These are phyloP conservation scores for Incurvaria masculella DNA, from an alignment of 2,888 invertebrate genomes.

Conservation along the genomic window DNA sequence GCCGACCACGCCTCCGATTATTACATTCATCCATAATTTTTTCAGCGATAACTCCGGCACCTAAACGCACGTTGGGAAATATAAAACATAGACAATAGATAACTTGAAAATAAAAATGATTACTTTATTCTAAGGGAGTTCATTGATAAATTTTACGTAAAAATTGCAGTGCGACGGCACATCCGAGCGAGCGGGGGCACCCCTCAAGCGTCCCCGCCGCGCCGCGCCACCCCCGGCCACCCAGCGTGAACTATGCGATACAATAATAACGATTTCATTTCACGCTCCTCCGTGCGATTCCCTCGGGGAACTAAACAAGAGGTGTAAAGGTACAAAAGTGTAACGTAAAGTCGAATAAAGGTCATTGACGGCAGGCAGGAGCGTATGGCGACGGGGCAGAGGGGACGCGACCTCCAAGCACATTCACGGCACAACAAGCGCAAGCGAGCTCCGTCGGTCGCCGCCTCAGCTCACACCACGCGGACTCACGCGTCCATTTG, in stretches of 20 bases:
- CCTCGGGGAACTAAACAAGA: too few species aligned
- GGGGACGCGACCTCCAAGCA: not conserved
- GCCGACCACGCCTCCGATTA: not conserved
- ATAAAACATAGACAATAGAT: slow-evolving; percentile 52
- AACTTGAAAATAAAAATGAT: slow-evolving; percentile 45
- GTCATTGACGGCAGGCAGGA: too few species aligned
- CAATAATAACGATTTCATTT: too few species aligned
- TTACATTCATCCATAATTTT: not conserved
- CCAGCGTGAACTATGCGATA: too few species aligned
- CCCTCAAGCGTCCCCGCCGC: too few species aligned
- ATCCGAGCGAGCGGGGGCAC: too few species aligned
- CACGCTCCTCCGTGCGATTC: too few species aligned
- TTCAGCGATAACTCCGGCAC: not conserved
- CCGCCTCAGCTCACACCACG: not conserved
- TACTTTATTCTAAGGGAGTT: slow-evolving; percentile 33
- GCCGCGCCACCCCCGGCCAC: too few species aligned
- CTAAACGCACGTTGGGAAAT: slow-evolving; percentile 20
- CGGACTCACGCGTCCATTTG: too few species aligned
- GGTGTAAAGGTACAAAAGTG: not conserved
- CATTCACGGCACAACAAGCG: not conserved
- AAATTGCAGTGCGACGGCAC: not conserved
- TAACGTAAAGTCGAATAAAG: not conserved
- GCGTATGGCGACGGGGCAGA: not conserved
- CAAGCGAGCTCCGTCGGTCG: not conserved
- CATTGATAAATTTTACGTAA: not conserved